Evolutionary conservation across 2,888 invertebrate species (phyloP), one percentile per base, ranked within the genome.

Genomic region (Uloborus plumipes): DNA sequence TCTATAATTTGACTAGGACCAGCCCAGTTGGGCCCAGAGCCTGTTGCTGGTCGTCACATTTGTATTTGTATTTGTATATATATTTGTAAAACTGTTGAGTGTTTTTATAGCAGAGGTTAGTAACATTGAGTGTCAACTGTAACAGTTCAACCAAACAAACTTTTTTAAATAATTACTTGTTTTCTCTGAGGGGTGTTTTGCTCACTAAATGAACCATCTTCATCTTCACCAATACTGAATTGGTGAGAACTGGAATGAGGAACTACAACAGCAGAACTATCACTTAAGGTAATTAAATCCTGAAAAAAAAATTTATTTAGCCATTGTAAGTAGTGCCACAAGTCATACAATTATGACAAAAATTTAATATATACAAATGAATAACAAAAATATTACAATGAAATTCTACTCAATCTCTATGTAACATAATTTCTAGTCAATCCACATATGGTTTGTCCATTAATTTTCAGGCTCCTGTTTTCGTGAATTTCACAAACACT

Each of bases 171-270:
- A n/a, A 31, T 59, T 64, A 84, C 84, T 55, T 62, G 72, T 64
- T 61, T 72, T 51, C 39, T 80, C 50, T 80, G 79, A 18, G 84
- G 84, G 20, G 79, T 80, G 51, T 58, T 75, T 49, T 77, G 80
- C 62, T 84, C 84, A 80, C 84, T 84, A 15, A 69, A 47, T n/a
- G 75, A 74, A 55, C 80, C 84, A 75, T 84, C 84, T 66, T 84
- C 84, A 72, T 84, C 84, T 59, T 78, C 78, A 2, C 71, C 77
- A 51, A 84, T 84, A 39, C 84, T 84, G 39, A 84, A 84, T 50
- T 84, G 79, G 14, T 75, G 71, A 18, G 84, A 51, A 78, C 74
- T 84, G 1, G 84, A 69, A 67, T 82, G 82, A 55, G 82, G 82
- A 13, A 82, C 82, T 58, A 82, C 76, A 20, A 82, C 76, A 50